Percentiles rank a stretch among this genome's conserved stretches.
Conservation (phyloP, 2,888 invertebrate species). For the Acronicta psi region DNA sequence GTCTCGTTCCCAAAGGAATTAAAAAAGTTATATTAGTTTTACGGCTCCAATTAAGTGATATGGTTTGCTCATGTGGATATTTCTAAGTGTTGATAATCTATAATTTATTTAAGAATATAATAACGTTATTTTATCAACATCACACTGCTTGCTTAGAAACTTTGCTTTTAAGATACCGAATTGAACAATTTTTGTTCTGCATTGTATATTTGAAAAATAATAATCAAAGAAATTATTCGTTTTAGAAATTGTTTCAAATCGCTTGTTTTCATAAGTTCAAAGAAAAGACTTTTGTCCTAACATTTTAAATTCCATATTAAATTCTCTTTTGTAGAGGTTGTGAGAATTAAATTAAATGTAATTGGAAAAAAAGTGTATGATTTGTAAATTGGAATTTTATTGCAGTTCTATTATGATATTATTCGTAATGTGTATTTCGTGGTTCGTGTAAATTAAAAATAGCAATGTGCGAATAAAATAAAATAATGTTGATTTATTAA, state of each 20-base stretch:
- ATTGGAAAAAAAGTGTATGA: conserved; percentile 14
- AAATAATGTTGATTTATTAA: conserved; percentile 31
- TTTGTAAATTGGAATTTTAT: conserved; percentile 34
- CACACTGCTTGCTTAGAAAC: conserved; percentile 19
- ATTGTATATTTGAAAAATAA: not conserved
- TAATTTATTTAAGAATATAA: not conserved
- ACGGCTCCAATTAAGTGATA: too few species aligned
- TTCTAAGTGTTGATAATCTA: too few species aligned
- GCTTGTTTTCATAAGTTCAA: not conserved
- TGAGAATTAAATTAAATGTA: conserved; percentile 25
- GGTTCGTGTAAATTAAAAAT: conserved; percentile 46
- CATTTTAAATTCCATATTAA: conserved; percentile 24
- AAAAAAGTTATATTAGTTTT: too few species aligned
- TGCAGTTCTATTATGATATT: conserved; percentile 25
- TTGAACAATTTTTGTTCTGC: not conserved
- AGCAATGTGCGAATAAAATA: conserved; percentile 44
- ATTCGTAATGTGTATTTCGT: conserved; percentile 30
- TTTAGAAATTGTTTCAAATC: not conserved
- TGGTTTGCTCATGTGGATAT: too few species aligned
- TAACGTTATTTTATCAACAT: conserved; percentile 35
- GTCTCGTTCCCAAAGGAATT: too few species aligned
- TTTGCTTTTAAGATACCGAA: conserved; percentile 5
- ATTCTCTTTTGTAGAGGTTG: conserved; percentile 13
- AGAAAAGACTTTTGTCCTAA: conserved; percentile 16
- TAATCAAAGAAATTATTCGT: not conserved